Evolutionary conservation across 2,888 invertebrate species (phyloP).

Genomic region (Rhopalosiphum nymphaeae): DNA sequence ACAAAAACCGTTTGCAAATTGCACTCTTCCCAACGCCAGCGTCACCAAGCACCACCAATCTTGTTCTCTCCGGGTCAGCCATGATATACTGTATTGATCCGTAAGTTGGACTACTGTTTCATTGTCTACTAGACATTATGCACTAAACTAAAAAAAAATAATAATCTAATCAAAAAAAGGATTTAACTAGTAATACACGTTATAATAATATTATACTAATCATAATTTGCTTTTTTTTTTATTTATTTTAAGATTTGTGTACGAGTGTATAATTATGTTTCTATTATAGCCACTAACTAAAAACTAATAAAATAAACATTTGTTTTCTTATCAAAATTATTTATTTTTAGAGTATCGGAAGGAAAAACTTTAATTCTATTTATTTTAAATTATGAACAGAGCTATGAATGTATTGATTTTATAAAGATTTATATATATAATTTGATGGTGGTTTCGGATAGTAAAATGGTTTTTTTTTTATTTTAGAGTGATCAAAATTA

Average conservation of each 20-base stretch:
- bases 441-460: too few species aligned
- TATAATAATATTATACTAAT: neutral
- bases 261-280: neutral
- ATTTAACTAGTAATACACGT: neutral
- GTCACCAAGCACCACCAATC: constrained; percentile 86
- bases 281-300: too few species aligned
- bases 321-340: too few species aligned
- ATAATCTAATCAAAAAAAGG: neutral
- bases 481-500: too few species aligned
- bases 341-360: neutral
- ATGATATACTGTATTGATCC: constrained; percentile 70
- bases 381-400: too few species aligned
- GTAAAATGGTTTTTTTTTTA: too few species aligned
- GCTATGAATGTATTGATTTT: too few species aligned
- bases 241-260: neutral
- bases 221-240: neutral
- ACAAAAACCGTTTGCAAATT: constrained; percentile 84
- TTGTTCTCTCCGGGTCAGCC: constrained; percentile 83
- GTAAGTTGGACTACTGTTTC: constrained; percentile 35
- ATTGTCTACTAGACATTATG: neutral
- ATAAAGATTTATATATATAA: too few species aligned
- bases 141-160: neutral
- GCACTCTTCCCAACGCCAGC: constrained; percentile 88
- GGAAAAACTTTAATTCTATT: neutral
- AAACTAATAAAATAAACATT: neutral